Evolutionary conservation across 2,888 invertebrate genomes (phyloP), one percentile per base, ranked within the genome.

Genomic region (Melieria picta): DNA sequence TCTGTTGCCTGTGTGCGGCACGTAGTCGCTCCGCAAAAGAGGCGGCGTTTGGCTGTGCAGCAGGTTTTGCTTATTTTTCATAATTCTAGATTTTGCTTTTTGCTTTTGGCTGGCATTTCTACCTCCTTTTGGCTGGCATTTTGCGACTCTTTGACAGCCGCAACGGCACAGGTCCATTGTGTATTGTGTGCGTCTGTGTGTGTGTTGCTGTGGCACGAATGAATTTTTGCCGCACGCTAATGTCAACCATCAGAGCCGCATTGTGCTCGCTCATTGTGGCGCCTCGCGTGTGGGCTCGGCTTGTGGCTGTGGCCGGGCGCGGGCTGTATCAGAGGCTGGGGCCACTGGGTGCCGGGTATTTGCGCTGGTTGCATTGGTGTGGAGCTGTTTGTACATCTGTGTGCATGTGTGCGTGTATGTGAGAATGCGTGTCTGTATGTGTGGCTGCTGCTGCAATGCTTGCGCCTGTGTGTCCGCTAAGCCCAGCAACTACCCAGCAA

Each of bases 401-500:
- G 45, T 62, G 65, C 67, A 9, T 57, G 67, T 71, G 9, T 65
- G 67, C 66, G 52, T 66, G 61, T 69, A 65, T 72, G 55, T 73
- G 70, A 71, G 45, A 63, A 67, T 74, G 60, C 60, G 52, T 71
- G 65, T 75, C 56, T 75, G 62, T 70, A 63, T 75, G 69, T 72
- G 71, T 72, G 69, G 60, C 77, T 78, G 76, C 78, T 74, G 61
- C 74, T 74, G 76, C 78, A 72, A 73, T 80, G 69, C 77, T 78
- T 77, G 75, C 75, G 72, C 69, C 75, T 73, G 74, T 76, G 73
- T 76, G 79, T 78, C 77, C 77, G 71, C 77, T 78, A 73, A 69
- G 76, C 73, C 69, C 47, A 70, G 79, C 79, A 67, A 69, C 65
- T 67, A 71, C 73, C 69, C 68, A 71, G 67, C 71, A 81, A 74